phyloP scores from a whole-genome alignment of 2,113 vertebrate genomes.

The Vanacampus margaritifer region DNA sequence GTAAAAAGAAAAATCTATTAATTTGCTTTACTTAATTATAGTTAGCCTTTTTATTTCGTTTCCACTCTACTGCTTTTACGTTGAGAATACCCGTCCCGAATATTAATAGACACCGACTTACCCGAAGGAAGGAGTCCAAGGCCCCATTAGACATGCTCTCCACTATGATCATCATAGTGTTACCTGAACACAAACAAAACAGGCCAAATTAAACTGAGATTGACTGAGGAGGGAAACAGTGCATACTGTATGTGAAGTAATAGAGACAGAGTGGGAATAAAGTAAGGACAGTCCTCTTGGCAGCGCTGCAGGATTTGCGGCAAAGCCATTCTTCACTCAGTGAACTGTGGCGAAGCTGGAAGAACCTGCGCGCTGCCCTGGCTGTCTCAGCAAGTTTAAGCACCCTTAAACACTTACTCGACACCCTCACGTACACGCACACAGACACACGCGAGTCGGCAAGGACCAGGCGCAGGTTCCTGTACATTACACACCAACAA shows the following conservation, averaged over 20 bases:
- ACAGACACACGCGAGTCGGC: neutral
- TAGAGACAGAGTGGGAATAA: slow-evolving; percentile 30
- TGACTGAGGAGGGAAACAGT: neutral
- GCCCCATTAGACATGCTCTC: slow-evolving; percentile 87
- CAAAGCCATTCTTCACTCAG: slow-evolving; percentile 57
- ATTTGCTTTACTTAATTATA: neutral
- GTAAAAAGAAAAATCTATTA: neutral
- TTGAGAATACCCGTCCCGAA: neutral
- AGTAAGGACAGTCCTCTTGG: slow-evolving; percentile 45
- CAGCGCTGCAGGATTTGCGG: slow-evolving; percentile 44
- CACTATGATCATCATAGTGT: slow-evolving; percentile 89
- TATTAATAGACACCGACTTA: slow-evolving; percentile 58
- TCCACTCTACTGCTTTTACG: neutral
- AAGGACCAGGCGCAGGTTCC: neutral
- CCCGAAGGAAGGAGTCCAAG: slow-evolving; percentile 90
- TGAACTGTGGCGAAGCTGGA: slow-evolving; percentile 54
- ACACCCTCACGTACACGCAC: slow-evolving; percentile 5
- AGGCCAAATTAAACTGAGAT: slow-evolving; percentile 3
- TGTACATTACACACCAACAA: slow-evolving; percentile 2
- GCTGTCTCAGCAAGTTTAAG: slow-evolving; percentile 62
- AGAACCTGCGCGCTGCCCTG: slow-evolving; percentile 44
- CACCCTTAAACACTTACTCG: slow-evolving; percentile 36
- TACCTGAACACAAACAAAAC: slow-evolving; percentile 72
- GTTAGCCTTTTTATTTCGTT: neutral
- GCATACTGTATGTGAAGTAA: slow-evolving; percentile 19